A percentile compares a stretch with the other conserved stretches of the same genome.
These are phyloP conservation scores for Cottoperca gobio DNA, from an alignment of 2,797 vertebrate genomes.

Conservation along the genomic window DNA sequence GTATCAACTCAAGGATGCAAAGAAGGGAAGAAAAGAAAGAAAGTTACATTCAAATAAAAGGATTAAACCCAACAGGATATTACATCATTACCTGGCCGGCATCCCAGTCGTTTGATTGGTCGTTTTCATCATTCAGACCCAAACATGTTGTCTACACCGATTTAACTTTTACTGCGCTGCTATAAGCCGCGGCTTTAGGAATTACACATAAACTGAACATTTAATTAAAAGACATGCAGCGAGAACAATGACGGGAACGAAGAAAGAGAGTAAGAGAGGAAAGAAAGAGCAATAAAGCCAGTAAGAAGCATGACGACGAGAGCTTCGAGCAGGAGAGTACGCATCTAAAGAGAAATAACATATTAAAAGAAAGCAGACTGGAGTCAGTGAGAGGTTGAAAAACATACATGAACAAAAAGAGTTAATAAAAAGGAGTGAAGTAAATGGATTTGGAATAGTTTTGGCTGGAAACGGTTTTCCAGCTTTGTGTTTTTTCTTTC, in stretches of 20 bases:
- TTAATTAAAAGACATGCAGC: slow-evolving; percentile 47
- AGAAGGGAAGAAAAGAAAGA: slow-evolving; percentile 5
- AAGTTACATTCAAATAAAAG: slow-evolving; percentile 64
- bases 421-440: slow-evolving; percentile 10
- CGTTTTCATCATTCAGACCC: slow-evolving; percentile 24
- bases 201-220: slow-evolving; percentile 41
- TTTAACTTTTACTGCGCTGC: slow-evolving; percentile 53
- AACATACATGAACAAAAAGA: neutral
- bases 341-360: too few relatives aligned
- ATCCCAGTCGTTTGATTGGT: slow-evolving; percentile 70
- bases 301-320: neutral
- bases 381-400: slow-evolving; percentile 16
- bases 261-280: neutral
- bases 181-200: slow-evolving; percentile 47
- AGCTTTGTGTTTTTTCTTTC: neutral
- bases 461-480: slow-evolving; percentile 16
- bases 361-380: slow-evolving; percentile 17
- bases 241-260: neutral
- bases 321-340: neutral
- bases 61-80: slow-evolving; percentile 69
- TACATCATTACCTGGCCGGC: slow-evolving; percentile 68
- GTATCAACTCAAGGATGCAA: slow-evolving; percentile 45
- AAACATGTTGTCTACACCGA: slow-evolving; percentile 55
- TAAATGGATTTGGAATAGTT: slow-evolving; percentile 2
- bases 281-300: slow-evolving; percentile 33